phyloP scores from a whole-genome alignment of 2,888 invertebrate species.

The Ectemnius cavifrons region DNA sequence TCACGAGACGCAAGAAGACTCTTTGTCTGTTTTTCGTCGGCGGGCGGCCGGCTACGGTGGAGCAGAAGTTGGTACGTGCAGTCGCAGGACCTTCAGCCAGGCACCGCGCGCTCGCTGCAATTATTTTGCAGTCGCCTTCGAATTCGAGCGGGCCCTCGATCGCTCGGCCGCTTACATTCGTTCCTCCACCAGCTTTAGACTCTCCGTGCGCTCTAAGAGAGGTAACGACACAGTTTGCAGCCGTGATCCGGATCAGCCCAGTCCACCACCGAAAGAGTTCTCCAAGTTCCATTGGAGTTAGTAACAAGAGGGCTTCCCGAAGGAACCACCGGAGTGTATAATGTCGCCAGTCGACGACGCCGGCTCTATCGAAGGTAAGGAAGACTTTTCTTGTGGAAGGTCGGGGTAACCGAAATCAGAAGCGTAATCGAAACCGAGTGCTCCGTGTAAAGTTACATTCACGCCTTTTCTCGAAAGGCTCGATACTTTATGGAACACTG shows the following conservation, averaged over 20 bases:
- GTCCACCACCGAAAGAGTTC: no score
- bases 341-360: background rate
- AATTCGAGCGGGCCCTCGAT: conserved; percentile 28
- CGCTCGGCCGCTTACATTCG: conserved; percentile 6
- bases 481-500: background rate
- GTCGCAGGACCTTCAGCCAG: conserved; percentile 61
- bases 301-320: background rate
- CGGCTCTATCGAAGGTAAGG: conserved; percentile 26
- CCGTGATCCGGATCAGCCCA: no score
- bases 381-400: conserved; percentile 2
- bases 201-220: background rate
- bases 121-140: conserved; percentile 56
- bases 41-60: conserved; percentile 50
- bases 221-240: no score
- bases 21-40: conserved; percentile 65
- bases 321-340: background rate
- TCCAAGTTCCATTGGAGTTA: no score
- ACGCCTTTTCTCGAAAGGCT: background rate
- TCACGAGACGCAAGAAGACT: conserved; percentile 58
- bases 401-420: background rate
- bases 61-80: conserved; percentile 60
- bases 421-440: conserved; percentile 1
- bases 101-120: conserved; percentile 53
- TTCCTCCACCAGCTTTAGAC: conserved; percentile 7
- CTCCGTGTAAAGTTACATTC: conserved; percentile 4